Evolutionary conservation across 1,140 invertebrate species (phyloP), one percentile per base, ranked within the genome.

Genomic region (Lepidurus apus): DNA sequence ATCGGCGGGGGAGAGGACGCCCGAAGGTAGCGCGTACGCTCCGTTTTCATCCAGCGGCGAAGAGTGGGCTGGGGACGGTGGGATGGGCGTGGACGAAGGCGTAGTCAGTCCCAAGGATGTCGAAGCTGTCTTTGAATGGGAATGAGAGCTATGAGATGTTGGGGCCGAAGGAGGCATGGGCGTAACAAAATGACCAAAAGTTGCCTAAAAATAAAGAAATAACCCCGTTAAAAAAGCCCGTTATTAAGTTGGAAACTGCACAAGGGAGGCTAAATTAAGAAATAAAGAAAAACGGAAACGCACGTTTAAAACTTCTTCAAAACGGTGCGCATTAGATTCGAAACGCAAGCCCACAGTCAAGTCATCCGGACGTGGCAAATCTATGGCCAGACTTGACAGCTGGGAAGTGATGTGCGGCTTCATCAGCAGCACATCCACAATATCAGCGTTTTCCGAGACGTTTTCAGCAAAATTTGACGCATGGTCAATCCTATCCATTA

Each of bases 391-490:
- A 82, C 91, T 89, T 24, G 91, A 82, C 82, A 96, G 87, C 83
- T 95, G 93, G 34, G 89, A 87, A 21, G 88, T 87, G 10, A 96
- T 92, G 7, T 91, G 87, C 82, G 91, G 91, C 83, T 93, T 93
- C 81, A 96, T 86, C 81, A 93, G 89, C 17, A 95, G 88, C 80
- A 96, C 91, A 85, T 96, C 94, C 1, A 91, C 88, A 43, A 90
- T 90, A 84, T 94, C 94, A 7, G 93, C 94, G 83, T 93, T 90
- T 75, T 93, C 90, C 53, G 95, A 84, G 11, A 96, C 87, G 81
- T 92, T 88, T 5, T 90, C 88, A 0, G 93, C 91, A 83, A 95
- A 96, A 81, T 92, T 91, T 81, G 91, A 93, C 21, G 93, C 94
- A 84, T 93, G 91, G 83, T 95, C 92, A 79, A 96, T 91, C 82